Percentiles rank a stretch among this genome's conserved stretches.
Evolutionary conservation across 2,888 invertebrate genomes (phyloP).

Genomic region (Tribolium freemani): DNA sequence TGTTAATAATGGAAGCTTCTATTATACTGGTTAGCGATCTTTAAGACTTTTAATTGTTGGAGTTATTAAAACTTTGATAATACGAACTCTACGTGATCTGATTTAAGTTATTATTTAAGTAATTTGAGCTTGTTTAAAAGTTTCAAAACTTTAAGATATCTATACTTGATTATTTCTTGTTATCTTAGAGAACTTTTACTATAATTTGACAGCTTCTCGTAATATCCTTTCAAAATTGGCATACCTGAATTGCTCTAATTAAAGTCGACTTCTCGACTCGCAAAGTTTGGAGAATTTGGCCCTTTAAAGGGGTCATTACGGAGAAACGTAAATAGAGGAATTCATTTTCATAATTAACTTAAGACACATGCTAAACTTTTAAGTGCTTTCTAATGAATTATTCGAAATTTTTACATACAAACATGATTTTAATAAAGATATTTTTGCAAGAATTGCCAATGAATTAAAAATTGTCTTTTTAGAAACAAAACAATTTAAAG

Average conservation of each 20-base stretch:
- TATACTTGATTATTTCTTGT: background rate
- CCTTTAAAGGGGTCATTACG: constrained; percentile 23
- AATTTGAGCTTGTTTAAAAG: background rate
- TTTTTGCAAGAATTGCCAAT: too few relatives aligned
- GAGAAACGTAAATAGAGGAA: constrained; percentile 5
- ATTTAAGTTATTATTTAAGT: background rate
- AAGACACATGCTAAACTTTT: background rate
- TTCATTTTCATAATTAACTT: constrained; percentile 9
- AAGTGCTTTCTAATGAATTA: constrained; percentile 10
- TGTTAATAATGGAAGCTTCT: background rate
- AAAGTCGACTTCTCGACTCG: constrained; percentile 16
- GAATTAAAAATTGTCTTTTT: too few relatives aligned
- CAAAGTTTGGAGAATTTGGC: constrained; percentile 15
- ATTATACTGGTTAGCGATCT: background rate
- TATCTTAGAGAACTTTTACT: background rate
- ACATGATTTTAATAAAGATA: too few relatives aligned
- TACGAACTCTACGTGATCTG: background rate
- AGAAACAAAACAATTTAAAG: too few relatives aligned
- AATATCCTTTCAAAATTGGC: constrained; percentile 9
- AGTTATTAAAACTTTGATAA: background rate
- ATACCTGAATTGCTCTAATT: constrained; percentile 32
- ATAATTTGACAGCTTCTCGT: constrained; percentile 16
- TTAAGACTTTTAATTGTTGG: background rate
- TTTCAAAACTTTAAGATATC: background rate
- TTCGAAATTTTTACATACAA: too few relatives aligned